Percentiles rank a stretch among this genome's conserved stretches.
Evolutionary conservation across 1,140 invertebrate species (phyloP).

Genomic region (Drosophila virilis): DNA sequence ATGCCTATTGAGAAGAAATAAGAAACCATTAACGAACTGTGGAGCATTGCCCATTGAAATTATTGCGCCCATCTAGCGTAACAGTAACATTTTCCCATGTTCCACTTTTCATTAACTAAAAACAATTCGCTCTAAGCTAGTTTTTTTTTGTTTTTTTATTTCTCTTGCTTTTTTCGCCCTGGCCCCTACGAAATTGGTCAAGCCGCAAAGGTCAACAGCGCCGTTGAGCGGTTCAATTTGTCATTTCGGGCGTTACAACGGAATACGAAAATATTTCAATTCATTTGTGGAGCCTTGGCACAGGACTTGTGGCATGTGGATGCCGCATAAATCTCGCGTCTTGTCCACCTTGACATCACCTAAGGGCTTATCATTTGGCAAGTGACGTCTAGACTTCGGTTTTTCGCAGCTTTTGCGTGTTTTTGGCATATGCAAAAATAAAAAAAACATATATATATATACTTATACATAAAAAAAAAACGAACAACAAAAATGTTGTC

Average conservation of each 20-base stretch:
- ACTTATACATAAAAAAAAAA: too few relatives aligned
- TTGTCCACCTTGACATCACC: conserved; percentile 60
- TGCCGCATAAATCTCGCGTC: conserved; percentile 54
- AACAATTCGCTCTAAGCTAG: conserved; percentile 43
- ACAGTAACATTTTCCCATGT: conserved; percentile 62
- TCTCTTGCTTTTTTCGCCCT: background rate
- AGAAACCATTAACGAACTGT: conserved; percentile 25
- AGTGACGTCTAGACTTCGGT: conserved; percentile 55
- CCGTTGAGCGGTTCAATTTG: conserved; percentile 30
- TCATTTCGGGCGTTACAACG: conserved; percentile 12
- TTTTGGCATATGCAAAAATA: conserved; percentile 61
- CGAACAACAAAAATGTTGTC: conserved; percentile 35
- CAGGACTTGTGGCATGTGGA: conserved; percentile 48
- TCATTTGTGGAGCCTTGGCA: conserved; percentile 11
- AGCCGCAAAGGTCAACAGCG: conserved; percentile 58
- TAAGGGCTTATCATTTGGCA: conserved; percentile 24
- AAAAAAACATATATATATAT: background rate
- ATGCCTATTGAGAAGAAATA: conserved; percentile 30
- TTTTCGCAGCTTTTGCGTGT: conserved; percentile 35
- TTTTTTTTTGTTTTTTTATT: conserved; percentile 10
- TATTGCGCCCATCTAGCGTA: conserved; percentile 35
- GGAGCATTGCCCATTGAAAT: conserved; percentile 42
- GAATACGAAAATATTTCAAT: conserved; percentile 28
- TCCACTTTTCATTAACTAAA: conserved; percentile 72
- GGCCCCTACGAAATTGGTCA: conserved; percentile 52